These are phyloP conservation scores for Physella acuta DNA, from an alignment of 1,140 invertebrate genomes.

Conservation along the genomic window DNA sequence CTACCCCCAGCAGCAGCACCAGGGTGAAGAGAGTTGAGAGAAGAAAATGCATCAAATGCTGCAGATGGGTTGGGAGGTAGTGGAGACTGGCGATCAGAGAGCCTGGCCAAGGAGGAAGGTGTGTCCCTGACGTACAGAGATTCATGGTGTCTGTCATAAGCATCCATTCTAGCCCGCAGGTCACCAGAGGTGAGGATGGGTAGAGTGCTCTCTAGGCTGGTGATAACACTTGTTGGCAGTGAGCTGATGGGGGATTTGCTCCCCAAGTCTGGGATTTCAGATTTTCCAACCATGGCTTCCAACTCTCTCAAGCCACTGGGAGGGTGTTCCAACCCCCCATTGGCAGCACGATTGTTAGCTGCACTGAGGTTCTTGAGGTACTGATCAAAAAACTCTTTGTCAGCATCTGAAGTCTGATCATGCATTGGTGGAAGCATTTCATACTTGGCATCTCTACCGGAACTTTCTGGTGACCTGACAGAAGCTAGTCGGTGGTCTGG, in stretches of 20 bases:
- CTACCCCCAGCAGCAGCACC: slow-evolving; percentile 21
- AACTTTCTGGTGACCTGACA: slow-evolving; percentile 19
- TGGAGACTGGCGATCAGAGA: slow-evolving; percentile 14
- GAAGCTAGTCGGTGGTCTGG: slow-evolving; percentile 19
- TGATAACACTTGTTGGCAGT: slow-evolving; percentile 30
- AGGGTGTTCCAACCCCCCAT: slow-evolving; percentile 7
- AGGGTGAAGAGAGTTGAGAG: slow-evolving; percentile 28
- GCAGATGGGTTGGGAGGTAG: not conserved
- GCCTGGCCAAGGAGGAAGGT: slow-evolving; percentile 21
- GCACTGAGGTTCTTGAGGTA: slow-evolving; percentile 39
- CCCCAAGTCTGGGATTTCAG: slow-evolving; percentile 28
- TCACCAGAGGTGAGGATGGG: slow-evolving; percentile 15
- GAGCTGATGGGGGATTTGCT: slow-evolving; percentile 30
- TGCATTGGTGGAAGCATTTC: slow-evolving; percentile 25
- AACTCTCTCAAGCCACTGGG: slow-evolving; percentile 29
- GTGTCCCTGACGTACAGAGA: slow-evolving; percentile 34
- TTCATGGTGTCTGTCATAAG: slow-evolving; percentile 39
- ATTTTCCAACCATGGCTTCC: slow-evolving; percentile 33
- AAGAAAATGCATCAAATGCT: slow-evolving; percentile 30
- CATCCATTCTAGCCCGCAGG: slow-evolving; percentile 39
- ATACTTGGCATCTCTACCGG: slow-evolving; percentile 33
- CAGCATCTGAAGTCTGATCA: slow-evolving; percentile 38
- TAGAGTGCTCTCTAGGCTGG: slow-evolving; percentile 29
- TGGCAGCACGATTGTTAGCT: slow-evolving; percentile 21
- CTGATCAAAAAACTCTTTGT: slow-evolving; percentile 50